A percentile compares a stretch with the other conserved stretches of the same genome.
Evolutionary conservation across 1,140 invertebrate genomes (phyloP).

Genomic region (Penaeus vannamei): DNA sequence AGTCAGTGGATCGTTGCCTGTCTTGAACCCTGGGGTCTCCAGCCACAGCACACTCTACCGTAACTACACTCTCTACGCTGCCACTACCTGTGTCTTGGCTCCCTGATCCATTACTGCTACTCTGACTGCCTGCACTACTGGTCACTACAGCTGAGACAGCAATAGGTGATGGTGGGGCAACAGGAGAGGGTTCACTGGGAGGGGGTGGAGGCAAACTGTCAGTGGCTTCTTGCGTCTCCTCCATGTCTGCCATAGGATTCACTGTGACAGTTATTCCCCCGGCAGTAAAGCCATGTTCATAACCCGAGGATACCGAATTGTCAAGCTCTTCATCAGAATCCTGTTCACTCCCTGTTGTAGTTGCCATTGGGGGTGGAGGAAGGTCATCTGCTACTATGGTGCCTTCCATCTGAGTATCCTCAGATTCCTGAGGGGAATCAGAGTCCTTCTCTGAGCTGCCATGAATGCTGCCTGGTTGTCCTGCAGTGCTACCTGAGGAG

Average conservation of each 20-base stretch:
- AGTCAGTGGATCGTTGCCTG: constrained; percentile 16
- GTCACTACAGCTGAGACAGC: neutral
- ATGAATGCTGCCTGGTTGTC: constrained; percentile 55
- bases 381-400: constrained; percentile 41
- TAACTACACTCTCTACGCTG: constrained; percentile 58
- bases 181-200: neutral
- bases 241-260: constrained; percentile 43
- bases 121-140: constrained; percentile 50
- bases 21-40: neutral
- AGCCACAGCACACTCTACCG: constrained; percentile 34
- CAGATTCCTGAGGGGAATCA: constrained; percentile 52
- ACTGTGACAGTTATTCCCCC: constrained; percentile 55
- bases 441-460: constrained; percentile 60
- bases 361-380: constrained; percentile 46
- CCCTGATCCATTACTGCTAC: constrained; percentile 61
- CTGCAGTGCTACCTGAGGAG: constrained; percentile 57
- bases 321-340: constrained; percentile 55
- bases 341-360: constrained; percentile 35
- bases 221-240: constrained; percentile 32
- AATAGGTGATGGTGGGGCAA: constrained; percentile 3
- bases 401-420: constrained; percentile 35
- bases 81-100: constrained; percentile 61
- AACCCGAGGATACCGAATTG: constrained; percentile 58
- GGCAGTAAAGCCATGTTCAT: constrained; percentile 57
- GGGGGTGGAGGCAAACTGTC: constrained; percentile 31